Base-by-base conservation (phyloP, 2,113 vertebrate species). In the Peromyscus californicus region DNA sequence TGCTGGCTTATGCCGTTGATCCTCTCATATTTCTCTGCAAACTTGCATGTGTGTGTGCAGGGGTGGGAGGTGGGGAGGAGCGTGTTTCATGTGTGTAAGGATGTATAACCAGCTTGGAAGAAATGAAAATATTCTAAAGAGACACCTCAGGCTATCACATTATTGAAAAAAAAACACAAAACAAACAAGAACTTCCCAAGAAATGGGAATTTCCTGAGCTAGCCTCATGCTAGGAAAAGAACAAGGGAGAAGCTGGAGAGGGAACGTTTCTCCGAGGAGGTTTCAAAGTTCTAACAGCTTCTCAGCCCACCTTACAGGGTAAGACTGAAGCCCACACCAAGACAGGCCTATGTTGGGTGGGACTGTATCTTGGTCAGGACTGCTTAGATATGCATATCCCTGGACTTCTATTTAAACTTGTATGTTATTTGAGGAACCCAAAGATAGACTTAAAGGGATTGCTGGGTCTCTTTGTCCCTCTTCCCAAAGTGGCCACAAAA, bases 31-130 rank as follows among this genome's bases (percentile, higher is more conserved):
- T 65, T 48, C 83, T 86, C 45, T 86, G 57, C 26, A 24, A 70
- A 19, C 15, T 70, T 36, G 39, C 21, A 5, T 51, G 51, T 36
- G 17, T 78, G 51, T 79, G 31, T 36, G 17, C 16, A 10, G 26
- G 22, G 4, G 3, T 48, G 45, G 39, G 22, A 7, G 6, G 7
- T 48, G 8, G 3, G 7, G 3, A 7, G 51, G 5, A 3, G 21
- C 3, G 42, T 87, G 31, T 86, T 67, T 65, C 39, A 67, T 19
- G 61, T 33, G 33, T 65, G 15, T 42, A 42, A 48, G 26, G 26
- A 1, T 85, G 26, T 65, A 10, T 45, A 85, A 65, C 26, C 29
- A 10, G 7, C 26, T 39, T 65, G 39, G 42, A 21, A 45, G 26
- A 85, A 9, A 85, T 42, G 4, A 12, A 31, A 65, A 65, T 65